Base-by-base conservation (phyloP, 2,888 invertebrate species). In the Tenthredo mesomela region DNA sequence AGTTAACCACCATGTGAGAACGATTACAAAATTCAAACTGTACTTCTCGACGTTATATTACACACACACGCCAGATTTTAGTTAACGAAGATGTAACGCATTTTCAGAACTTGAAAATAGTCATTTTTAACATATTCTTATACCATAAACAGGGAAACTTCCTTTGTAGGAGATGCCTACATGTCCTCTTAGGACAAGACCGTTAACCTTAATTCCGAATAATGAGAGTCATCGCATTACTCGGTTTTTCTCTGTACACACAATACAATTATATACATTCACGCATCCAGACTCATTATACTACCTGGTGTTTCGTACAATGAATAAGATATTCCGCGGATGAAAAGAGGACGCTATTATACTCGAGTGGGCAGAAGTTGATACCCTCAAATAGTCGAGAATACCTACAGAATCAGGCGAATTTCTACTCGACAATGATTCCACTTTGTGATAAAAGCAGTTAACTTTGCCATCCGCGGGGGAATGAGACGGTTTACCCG, bases 1-100 rank as follows among this genome's bases (percentile, higher is more conserved):
- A 50, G 80, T 61, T 80, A 80, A 80, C 12, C 80, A 80, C 58
- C 80, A 80, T 21, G 80, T 80, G 80, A 80, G 80, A 80, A 80
- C 61, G 58, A 61, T 80, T 80, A 80, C 80, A 80, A 80, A 80
- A 80, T 61, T 50, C 58, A 61, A 58, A 43, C 80, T 43, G 80
- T 80, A 80, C 80, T 80, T 61, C 15, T 80, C 33, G 61, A 37
- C 58, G 7, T 40, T 61, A 40, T 61, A 80, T 80, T 21, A 80
- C 18, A 29, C 47, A 15, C 29, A 80, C 18, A 29, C 47, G 25
- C 29, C 18, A 18, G 40, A 9, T 25, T 25, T 0, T 37, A 80
- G 21, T 61, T 61, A 80, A 80, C 21, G 21, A 58, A 80, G 37
- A 80, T 2, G 7, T 21, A 37, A 29, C 78, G 25, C 25, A 33